phyloP scores from a whole-genome alignment of 1,140 invertebrate species.

The Dendroctonus valens region DNA sequence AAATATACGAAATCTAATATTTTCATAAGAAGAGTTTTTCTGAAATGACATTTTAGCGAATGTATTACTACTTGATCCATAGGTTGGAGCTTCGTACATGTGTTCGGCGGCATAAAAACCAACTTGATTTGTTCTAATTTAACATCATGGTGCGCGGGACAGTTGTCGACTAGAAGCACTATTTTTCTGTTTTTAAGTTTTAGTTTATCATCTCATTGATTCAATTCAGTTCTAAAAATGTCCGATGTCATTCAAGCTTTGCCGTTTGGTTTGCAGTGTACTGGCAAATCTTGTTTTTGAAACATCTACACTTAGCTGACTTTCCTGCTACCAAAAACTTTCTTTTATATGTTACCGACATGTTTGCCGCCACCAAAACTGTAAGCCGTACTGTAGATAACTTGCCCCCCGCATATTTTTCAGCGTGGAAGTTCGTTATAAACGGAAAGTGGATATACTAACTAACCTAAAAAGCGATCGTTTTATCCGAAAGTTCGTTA shows the following conservation, averaged over 20 bases:
- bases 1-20: background rate
- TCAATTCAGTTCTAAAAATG: conserved; percentile 26
- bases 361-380: too few relatives aligned
- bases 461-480: too few relatives aligned
- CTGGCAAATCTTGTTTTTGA: conserved; percentile 48
- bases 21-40: background rate
- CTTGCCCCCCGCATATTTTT: too few relatives aligned
- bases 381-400: too few relatives aligned
- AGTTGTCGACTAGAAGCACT: conserved; percentile 6
- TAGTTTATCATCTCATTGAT: conserved; percentile 19
- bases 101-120: conserved; percentile 29
- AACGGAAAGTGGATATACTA: too few relatives aligned
- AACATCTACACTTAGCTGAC: conserved; percentile 51
- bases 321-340: conserved; percentile 54
- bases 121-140: conserved; percentile 28
- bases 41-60: background rate
- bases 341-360: conserved; percentile 54
- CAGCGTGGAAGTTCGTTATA: too few relatives aligned
- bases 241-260: conserved; percentile 53
- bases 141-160: conserved; percentile 35
- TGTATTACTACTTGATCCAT: conserved; percentile 24
- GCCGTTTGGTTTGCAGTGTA: conserved; percentile 50
- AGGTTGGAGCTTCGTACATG: conserved; percentile 26
- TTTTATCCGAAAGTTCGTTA: too few relatives aligned
- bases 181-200: conserved; percentile 1